Evolutionary conservation across 1,140 invertebrate genomes (phyloP).

Genomic region (Drosophila nasuta): DNA sequence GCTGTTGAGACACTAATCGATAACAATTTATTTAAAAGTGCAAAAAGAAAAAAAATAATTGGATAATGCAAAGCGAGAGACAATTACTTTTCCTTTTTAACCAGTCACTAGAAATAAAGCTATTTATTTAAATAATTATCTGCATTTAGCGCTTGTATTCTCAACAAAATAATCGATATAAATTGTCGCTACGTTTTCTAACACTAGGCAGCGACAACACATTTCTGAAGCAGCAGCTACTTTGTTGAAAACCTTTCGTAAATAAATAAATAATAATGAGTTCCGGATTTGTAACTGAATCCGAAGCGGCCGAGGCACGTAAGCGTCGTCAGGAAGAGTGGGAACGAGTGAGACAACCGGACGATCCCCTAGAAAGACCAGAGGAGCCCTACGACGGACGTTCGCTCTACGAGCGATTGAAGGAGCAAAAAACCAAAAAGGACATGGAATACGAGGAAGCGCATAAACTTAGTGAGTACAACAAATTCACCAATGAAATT

Average conservation of each 20-base stretch:
- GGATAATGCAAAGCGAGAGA: too few relatives aligned
- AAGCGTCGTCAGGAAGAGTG: conserved; percentile 95
- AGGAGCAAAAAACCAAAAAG: conserved; percentile 96
- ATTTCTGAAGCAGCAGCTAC: conserved; percentile 23
- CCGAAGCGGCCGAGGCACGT: conserved; percentile 92
- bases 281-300: conserved; percentile 95
- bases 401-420: conserved; percentile 94
- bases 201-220: conserved; percentile 34
- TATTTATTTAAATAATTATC: too few relatives aligned
- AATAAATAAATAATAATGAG: conserved; percentile 87
- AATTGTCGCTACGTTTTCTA: not conserved
- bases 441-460: conserved; percentile 98
- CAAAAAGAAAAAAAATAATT: too few relatives aligned
- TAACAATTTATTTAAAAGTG: too few relatives aligned
- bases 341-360: conserved; percentile 95
- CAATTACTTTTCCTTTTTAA: too few relatives aligned
- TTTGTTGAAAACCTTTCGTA: conserved; percentile 4
- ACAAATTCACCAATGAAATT: too few relatives aligned
- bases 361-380: conserved; percentile 94
- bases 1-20: too few relatives aligned
- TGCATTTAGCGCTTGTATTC: not conserved
- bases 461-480: conserved; percentile 93
- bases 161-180: not conserved
- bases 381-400: conserved; percentile 93
- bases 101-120: too few relatives aligned